Percentiles rank a stretch among this genome's conserved stretches.
Conservation (phyloP, 2,797 vertebrate genomes). For the Chelonia mydas region DNA sequence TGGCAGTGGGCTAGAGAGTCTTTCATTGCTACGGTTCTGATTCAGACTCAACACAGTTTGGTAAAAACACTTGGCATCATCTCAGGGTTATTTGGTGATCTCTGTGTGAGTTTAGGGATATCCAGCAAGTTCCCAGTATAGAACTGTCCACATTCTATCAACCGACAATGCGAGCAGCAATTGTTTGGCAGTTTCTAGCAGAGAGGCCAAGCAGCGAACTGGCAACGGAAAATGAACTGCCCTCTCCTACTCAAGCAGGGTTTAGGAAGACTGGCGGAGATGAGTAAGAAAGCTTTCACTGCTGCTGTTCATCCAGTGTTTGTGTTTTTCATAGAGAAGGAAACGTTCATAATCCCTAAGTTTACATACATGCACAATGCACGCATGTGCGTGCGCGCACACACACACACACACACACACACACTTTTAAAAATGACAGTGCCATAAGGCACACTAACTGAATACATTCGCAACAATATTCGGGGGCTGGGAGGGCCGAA, state of each 20-base stretch:
- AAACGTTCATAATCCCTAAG: neutral
- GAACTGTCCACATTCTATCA: neutral
- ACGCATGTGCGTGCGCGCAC: no score
- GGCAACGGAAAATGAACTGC: neutral
- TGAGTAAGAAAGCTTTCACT: neutral
- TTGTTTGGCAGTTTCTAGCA: neutral
- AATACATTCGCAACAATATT: neutral
- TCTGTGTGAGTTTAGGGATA: neutral
- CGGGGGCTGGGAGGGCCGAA: neutral
- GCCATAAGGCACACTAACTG: neutral
- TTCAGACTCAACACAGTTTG: neutral
- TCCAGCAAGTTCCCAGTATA: neutral
- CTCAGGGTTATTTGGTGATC: neutral
- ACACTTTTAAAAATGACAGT: neutral
- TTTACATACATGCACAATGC: neutral
- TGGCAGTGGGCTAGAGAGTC: fast-evolving
- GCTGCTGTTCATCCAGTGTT: neutral
- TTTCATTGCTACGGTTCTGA: neutral
- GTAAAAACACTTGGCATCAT: neutral
- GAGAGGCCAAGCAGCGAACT: neutral
- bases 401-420: no score
- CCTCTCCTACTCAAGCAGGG: neutral
- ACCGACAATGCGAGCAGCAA: neutral
- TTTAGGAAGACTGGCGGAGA: neutral
- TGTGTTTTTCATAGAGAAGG: neutral